phyloP scores from a whole-genome alignment of 2,888 invertebrate species.

The Drosophila longiperda region DNA sequence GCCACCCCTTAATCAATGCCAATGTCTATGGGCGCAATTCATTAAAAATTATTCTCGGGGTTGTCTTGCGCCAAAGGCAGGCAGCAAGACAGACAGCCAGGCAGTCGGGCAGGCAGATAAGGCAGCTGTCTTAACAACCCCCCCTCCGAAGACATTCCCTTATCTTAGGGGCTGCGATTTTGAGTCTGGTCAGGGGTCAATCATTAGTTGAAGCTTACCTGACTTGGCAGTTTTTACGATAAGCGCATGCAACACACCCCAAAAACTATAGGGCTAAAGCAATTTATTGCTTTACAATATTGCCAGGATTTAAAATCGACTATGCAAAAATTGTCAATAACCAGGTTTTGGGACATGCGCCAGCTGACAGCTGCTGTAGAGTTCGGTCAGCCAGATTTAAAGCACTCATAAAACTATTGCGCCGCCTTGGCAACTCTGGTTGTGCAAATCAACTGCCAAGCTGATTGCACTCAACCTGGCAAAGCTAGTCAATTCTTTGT shows the following conservation, averaged over 20 bases:
- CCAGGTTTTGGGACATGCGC: slow-evolving; percentile 43
- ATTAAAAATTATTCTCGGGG: slow-evolving; percentile 52
- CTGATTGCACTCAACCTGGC: slow-evolving; percentile 35
- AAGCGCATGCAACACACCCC: slow-evolving; percentile 25
- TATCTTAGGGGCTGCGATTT: slow-evolving; percentile 57
- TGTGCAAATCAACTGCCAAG: slow-evolving; percentile 58
- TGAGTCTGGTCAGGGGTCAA: slow-evolving; percentile 62
- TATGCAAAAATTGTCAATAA: slow-evolving; percentile 61
- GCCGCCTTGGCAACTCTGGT: slow-evolving; percentile 68
- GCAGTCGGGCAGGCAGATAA: slow-evolving; percentile 42
- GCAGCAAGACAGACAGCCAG: slow-evolving; percentile 22
- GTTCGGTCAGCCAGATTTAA: slow-evolving; percentile 57
- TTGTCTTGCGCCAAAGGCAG: slow-evolving; percentile 48
- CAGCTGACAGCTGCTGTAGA: slow-evolving; percentile 63
- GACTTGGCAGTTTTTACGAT: slow-evolving; percentile 40
- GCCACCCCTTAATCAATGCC: slow-evolving; percentile 56
- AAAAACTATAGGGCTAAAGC: slow-evolving; percentile 29
- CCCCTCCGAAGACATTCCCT: slow-evolving; percentile 49
- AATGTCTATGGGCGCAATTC: slow-evolving; percentile 59
- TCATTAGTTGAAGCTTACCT: slow-evolving; percentile 70
- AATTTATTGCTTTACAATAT: slow-evolving; percentile 66
- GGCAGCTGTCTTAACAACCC: slow-evolving; percentile 63
- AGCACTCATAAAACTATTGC: slow-evolving; percentile 59
- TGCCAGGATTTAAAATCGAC: slow-evolving; percentile 55
- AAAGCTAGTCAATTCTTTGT: slow-evolving; percentile 13